Evolutionary conservation across 2,888 invertebrate species (phyloP).

Genomic region (Bellardia pandia): DNA sequence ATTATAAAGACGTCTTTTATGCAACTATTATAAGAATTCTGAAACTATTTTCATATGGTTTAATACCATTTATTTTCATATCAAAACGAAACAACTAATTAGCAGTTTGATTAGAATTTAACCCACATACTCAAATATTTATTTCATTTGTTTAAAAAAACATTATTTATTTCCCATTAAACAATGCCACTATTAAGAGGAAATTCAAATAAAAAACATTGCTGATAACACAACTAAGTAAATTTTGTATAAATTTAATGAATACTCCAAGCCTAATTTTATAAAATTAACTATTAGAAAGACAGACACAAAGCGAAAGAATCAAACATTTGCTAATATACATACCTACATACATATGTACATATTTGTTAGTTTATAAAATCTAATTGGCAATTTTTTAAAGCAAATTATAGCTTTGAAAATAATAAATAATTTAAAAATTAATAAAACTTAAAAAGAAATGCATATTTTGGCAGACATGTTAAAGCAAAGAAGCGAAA

Average conservation of each 20-base stretch:
- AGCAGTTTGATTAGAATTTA: conserved; percentile 31
- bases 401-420: conserved; percentile 9
- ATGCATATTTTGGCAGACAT: too few relatives aligned
- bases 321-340: too few relatives aligned
- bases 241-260: conserved; percentile 29
- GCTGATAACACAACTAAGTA: background rate
- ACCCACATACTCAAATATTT: conserved; percentile 42
- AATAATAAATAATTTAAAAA: conserved; percentile 52
- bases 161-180: conserved; percentile 8
- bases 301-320: too few relatives aligned
- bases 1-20: background rate
- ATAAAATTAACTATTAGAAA: conserved; percentile 11
- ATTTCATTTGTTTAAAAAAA: conserved; percentile 7
- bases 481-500: background rate
- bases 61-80: too few relatives aligned
- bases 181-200: background rate
- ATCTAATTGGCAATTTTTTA: conserved; percentile 42
- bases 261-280: conserved; percentile 34
- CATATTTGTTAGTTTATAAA: background rate
- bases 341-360: background rate
- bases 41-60: background rate
- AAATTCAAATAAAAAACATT: conserved; percentile 11
- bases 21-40: background rate
- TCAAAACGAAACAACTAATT: background rate
- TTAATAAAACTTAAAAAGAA: background rate